A percentile compares a stretch with the other conserved stretches of the same genome.
Evolutionary conservation across 1,140 invertebrate species (phyloP).

Genomic region (Neodiprion lecontei): DNA sequence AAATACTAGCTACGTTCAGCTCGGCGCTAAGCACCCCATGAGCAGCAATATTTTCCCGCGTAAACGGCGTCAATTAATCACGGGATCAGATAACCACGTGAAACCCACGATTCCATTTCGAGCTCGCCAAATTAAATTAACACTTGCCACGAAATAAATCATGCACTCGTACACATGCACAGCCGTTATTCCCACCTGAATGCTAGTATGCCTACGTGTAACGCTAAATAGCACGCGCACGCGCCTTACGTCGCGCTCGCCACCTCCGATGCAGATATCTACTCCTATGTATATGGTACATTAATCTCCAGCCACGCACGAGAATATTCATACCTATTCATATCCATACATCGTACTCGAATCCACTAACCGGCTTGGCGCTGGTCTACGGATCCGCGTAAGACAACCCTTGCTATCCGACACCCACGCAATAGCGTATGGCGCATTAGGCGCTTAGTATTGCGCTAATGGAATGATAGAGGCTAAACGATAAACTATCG

Average conservation of each 20-base stretch:
- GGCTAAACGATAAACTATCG: constrained; percentile 10
- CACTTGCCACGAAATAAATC: constrained; percentile 17
- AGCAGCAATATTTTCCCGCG: constrained; percentile 1
- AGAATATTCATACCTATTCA: too few relatives aligned
- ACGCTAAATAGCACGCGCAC: too few relatives aligned
- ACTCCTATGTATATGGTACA: too few relatives aligned
- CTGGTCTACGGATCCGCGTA: background rate
- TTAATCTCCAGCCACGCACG: too few relatives aligned
- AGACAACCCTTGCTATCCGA: background rate
- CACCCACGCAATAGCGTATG: background rate
- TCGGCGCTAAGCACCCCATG: background rate
- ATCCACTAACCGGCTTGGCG: too few relatives aligned
- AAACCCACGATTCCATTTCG: constrained; percentile 11
- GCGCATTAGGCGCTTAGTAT: constrained; percentile 5
- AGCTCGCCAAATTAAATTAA: constrained; percentile 16
- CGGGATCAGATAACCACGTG: constrained; percentile 13
- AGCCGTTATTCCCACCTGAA: too few relatives aligned
- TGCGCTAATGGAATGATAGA: constrained; percentile 14
- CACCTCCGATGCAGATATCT: too few relatives aligned
- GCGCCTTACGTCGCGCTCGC: too few relatives aligned
- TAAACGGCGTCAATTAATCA: constrained; percentile 14
- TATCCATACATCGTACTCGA: too few relatives aligned
- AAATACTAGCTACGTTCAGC: background rate
- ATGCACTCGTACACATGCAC: background rate
- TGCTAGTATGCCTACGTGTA: too few relatives aligned